Conservation (phyloP, 2,113 vertebrate genomes). For the Oncorhynchus tshawytscha region DNA sequence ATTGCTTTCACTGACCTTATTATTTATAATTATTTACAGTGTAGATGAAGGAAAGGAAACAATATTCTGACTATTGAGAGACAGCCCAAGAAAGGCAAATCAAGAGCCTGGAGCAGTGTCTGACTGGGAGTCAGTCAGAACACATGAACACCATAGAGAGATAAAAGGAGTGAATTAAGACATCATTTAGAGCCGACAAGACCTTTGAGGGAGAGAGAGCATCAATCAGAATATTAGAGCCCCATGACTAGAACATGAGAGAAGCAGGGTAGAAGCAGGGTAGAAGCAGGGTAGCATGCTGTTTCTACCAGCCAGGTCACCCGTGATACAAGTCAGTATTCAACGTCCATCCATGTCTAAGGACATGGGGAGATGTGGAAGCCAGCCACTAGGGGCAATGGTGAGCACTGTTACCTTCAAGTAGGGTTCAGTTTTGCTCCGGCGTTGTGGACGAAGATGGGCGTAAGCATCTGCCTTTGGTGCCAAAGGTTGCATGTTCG, state of each 20-base stretch:
- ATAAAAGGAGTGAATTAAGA: constrained; percentile 61
- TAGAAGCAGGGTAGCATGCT: neutral
- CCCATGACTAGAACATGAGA: neutral
- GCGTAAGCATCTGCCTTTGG: no score
- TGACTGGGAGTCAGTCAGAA: constrained; percentile 37
- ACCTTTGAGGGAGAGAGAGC: constrained; percentile 9
- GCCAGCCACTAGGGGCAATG: no score
- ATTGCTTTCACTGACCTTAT: neutral
- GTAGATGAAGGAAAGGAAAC: neutral
- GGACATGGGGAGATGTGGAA: neutral
- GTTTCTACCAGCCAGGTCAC: neutral
- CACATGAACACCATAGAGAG: constrained; percentile 51
- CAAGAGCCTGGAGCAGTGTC: no score
- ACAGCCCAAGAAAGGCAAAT: neutral
- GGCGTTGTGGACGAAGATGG: no score
- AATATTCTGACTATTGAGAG: neutral
- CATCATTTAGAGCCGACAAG: constrained; percentile 42
- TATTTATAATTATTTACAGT: no score
- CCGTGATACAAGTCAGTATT: neutral
- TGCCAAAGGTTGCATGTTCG: no score
- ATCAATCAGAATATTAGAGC: constrained; percentile 26
- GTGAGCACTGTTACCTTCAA: no score
- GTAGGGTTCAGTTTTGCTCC: no score
- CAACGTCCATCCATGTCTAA: no score
- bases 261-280: neutral